These are phyloP conservation scores for Bombyx mandarina DNA, from an alignment of 1,140 invertebrate genomes.

Conservation along the genomic window DNA sequence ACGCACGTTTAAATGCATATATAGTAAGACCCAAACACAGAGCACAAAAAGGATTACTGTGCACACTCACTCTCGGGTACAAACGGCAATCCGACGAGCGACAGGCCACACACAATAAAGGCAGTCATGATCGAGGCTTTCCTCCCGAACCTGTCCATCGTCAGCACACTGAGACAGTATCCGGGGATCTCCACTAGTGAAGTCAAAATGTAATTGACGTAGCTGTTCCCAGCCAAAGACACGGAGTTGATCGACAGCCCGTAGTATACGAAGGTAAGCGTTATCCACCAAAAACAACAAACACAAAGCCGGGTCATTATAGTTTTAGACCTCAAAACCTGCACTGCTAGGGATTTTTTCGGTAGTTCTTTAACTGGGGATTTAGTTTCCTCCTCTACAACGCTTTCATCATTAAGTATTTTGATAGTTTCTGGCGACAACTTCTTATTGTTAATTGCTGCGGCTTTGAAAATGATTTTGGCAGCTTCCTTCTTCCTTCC, in stretches of 20 bases:
- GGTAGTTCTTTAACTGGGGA: constrained; percentile 1
- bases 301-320: constrained; percentile 75
- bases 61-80: constrained; percentile 40
- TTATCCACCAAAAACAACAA: constrained; percentile 82
- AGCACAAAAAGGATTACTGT: too few relatives aligned
- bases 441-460: constrained; percentile 74
- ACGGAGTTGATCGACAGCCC: constrained; percentile 60
- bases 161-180: constrained; percentile 68
- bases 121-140: constrained; percentile 70
- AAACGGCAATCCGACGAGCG: constrained; percentile 38
- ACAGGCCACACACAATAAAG: constrained; percentile 55
- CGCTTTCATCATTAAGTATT: constrained; percentile 32
- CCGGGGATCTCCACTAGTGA: constrained; percentile 73
- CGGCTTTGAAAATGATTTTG: constrained; percentile 74
- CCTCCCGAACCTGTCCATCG: constrained; percentile 73
- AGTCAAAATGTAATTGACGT: constrained; percentile 73
- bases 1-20: too few relatives aligned
- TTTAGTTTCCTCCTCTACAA: constrained; percentile 9
- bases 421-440: constrained; percentile 41
- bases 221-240: constrained; percentile 70
- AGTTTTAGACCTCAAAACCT: constrained; percentile 73
- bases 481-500: constrained; percentile 77
- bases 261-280: constrained; percentile 84
- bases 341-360: constrained; percentile 22
- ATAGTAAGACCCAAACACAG: too few relatives aligned